Percentiles rank a stretch among this genome's conserved stretches.
phyloP scores from a whole-genome alignment of 2,888 invertebrate species.

The Saturnia pavonia region DNA sequence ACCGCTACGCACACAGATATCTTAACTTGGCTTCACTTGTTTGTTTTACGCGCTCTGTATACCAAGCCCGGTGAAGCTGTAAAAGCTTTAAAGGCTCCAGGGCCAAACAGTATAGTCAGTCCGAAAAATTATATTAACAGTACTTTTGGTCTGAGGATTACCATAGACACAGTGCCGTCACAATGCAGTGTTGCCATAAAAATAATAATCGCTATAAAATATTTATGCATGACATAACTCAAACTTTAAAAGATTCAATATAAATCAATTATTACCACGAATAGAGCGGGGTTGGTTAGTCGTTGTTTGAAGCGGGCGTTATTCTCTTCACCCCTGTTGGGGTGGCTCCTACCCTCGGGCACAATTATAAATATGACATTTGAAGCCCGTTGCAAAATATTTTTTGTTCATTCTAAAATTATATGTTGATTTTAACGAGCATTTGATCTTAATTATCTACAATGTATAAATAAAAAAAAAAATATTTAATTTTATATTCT shows the following conservation, averaged over 20 bases:
- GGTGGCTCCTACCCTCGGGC: not conserved
- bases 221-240: not conserved
- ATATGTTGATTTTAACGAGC: not conserved
- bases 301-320: not conserved
- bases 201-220: not conserved
- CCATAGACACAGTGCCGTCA: not conserved
- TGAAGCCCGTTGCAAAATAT: not conserved
- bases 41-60: no score
- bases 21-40: no score
- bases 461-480: not conserved
- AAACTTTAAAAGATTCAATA: not conserved
- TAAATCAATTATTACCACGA: not conserved
- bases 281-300: not conserved
- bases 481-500: not conserved
- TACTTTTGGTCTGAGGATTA: no score
- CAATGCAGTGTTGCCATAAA: not conserved
- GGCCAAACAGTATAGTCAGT: no score
- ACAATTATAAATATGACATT: conserved; percentile 2
- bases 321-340: not conserved
- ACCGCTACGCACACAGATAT: no score
- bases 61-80: no score
- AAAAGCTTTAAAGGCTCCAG: no score
- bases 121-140: no score
- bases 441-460: not conserved
- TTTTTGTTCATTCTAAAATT: not conserved